Base-by-base conservation (phyloP, 2,797 vertebrate genomes). In the Neosilurus mollespiculum region DNA sequence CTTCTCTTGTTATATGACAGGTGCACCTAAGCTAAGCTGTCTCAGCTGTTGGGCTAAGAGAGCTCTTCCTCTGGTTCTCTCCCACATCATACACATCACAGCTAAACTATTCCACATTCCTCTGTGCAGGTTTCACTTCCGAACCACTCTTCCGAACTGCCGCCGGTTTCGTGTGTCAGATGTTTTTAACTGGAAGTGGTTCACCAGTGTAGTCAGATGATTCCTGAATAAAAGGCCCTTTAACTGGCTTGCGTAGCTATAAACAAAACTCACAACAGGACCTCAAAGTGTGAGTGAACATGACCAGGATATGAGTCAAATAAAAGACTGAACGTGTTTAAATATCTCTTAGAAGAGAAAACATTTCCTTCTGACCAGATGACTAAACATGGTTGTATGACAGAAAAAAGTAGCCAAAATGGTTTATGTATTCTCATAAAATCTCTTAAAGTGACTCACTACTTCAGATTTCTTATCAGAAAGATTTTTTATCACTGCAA, bases 1-100 rank as follows among this genome's bases (percentile, higher is more conserved):
- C 87, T 83, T 79, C 18, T 77, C 93, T 94, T 95, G 92, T 95
- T 93, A 92, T 89, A 90, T 81, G 88, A 93, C 93, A 95, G 94
- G 94, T 95, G 95, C 90, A 88, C 86, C 91, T 89, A 77, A 91
- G 89, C 86, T 83, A 77, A 91, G 89, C 86, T 83, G 6, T 79
- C 86, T 91, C 93, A 94, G 93, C 93, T 94, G 93, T 92, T 82
- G 20, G 0, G n/a, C 20, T 76, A 88, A 85, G 87, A 90, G 87
- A 77, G 87, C 82, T 71, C n/a, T 88, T 90, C 86, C 85, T 88
- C 89, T 90, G 89, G 87, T 86, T 90, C 83, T 92, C 89, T 93
- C 91, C 91, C 86, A 77, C 16, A 16, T 43, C 22, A 8, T 61
- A 14, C 79, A 81, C 84, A 24, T 71, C 78, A 81, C 82, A 4